Evolutionary conservation across 2,888 invertebrate genomes (phyloP).

Genomic region (Perithous albicinctus): DNA sequence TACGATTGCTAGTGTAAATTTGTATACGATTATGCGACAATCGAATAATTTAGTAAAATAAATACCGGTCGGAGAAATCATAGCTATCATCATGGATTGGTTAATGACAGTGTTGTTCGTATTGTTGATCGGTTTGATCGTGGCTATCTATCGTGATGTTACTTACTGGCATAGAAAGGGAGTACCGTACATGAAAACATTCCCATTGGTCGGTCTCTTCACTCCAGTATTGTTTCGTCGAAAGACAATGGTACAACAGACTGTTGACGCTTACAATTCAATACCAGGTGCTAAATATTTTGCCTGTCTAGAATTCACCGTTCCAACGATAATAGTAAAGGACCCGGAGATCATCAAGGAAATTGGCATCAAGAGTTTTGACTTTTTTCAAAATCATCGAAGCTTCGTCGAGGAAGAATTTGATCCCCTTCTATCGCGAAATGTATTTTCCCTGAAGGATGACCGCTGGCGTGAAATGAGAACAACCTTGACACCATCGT

Average conservation of each 20-base stretch:
- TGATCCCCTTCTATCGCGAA: constrained; percentile 79
- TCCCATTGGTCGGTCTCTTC: constrained; percentile 1
- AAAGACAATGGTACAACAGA: background rate
- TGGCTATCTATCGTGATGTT: background rate
- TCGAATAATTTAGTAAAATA: background rate
- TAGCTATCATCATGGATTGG: constrained; percentile 12
- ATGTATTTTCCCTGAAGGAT: constrained; percentile 77
- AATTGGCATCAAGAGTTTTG: constrained; percentile 77
- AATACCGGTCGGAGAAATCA: background rate
- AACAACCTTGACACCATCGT: constrained; percentile 75
- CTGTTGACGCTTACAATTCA: constrained; percentile 55
- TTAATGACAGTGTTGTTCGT: constrained; percentile 31
- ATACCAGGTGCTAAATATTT: constrained; percentile 65
- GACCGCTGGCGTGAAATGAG: constrained; percentile 77
- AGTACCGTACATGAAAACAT: background rate
- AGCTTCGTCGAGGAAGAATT: constrained; percentile 74
- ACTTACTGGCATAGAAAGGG: constrained; percentile 17
- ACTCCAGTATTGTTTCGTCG: background rate
- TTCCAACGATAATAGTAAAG: constrained; percentile 74
- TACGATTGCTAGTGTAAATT: no score
- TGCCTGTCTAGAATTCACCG: constrained; percentile 75
- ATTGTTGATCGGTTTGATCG: background rate
- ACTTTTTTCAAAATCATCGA: constrained; percentile 77
- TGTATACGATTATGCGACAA: background rate
- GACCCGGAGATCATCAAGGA: constrained; percentile 80